These are phyloP conservation scores for Amiota communis DNA, from an alignment of 2,888 invertebrate species.

Conservation along the genomic window DNA sequence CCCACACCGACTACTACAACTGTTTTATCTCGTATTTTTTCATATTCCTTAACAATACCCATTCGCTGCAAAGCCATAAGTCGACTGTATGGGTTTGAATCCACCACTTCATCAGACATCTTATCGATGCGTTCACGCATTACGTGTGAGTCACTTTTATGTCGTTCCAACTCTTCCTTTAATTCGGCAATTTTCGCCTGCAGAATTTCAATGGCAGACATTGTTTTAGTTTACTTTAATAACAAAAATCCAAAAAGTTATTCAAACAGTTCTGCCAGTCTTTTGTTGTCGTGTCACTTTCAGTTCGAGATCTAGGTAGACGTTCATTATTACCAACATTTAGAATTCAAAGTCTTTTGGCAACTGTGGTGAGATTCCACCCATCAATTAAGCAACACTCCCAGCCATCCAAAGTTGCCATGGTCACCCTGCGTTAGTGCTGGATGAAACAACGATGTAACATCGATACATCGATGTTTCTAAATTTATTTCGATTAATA, in stretches of 20 bases:
- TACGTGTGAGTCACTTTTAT: slow-evolving; percentile 49
- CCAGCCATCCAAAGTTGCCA: not conserved
- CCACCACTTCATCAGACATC: slow-evolving; percentile 97
- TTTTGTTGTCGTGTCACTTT: slow-evolving; percentile 58
- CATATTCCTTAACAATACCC: slow-evolving; percentile 99
- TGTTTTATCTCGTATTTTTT: slow-evolving; percentile 89
- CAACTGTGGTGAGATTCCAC: not conserved
- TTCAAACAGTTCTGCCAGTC: slow-evolving; percentile 6
- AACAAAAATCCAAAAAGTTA: not conserved
- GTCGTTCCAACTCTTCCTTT: slow-evolving; percentile 77
- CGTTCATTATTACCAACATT: not conserved
- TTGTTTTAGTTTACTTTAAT: slow-evolving; percentile 34
- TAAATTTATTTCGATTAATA: too few relatives aligned
- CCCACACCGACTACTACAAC: slow-evolving; percentile 98
- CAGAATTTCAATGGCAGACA: slow-evolving; percentile 77
- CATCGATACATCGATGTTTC: too few relatives aligned
- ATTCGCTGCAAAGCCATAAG: slow-evolving; percentile 98
- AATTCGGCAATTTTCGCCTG: slow-evolving; percentile 78
- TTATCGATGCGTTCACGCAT: slow-evolving; percentile 83
- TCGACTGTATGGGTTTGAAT: slow-evolving; percentile 99
- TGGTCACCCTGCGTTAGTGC: too few relatives aligned
- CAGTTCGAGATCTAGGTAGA: slow-evolving; percentile 10
- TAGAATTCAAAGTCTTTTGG: not conserved
- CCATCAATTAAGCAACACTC: too few relatives aligned
- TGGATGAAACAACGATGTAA: too few relatives aligned